Conservation (phyloP, 2,888 invertebrate species). For the Auanema freiburgensis region DNA sequence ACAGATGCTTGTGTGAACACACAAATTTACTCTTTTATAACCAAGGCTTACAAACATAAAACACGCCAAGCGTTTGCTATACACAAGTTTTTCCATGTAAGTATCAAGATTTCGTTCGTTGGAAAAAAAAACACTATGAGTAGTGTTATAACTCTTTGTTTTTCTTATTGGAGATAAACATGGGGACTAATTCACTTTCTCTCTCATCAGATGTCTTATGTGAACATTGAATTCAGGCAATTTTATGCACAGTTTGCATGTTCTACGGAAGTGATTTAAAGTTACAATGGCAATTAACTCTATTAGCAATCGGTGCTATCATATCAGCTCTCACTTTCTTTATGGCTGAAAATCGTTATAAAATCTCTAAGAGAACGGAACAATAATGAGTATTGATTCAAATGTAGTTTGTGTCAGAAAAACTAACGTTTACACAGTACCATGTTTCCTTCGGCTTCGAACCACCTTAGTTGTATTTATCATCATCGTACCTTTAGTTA, state of each 20-base stretch:
- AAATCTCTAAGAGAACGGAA: too few species aligned
- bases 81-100: slow-evolving; percentile 30
- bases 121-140: too few species aligned
- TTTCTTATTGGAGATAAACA: too few species aligned
- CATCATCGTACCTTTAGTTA: too few species aligned
- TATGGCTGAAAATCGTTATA: slow-evolving; percentile 21
- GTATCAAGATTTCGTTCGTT: slow-evolving; percentile 2
- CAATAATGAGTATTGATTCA: too few species aligned
- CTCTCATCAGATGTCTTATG: too few species aligned
- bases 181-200: too few species aligned
- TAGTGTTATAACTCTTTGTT: too few species aligned
- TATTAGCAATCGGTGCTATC: slow-evolving; percentile 14
- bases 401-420: too few species aligned
- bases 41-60: slow-evolving; percentile 11
- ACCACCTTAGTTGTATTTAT: too few species aligned
- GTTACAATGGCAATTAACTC: slow-evolving; percentile 23
- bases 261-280: slow-evolving; percentile 28
- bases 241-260: slow-evolving; percentile 26
- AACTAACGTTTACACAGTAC: too few species aligned
- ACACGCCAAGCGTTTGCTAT: slow-evolving; percentile 28
- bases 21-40: slow-evolving; percentile 27
- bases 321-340: slow-evolving; percentile 17
- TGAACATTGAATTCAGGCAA: slow-evolving; percentile 17
- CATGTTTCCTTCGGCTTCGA: too few species aligned
- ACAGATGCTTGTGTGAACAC: slow-evolving; percentile 27